Evolutionary conservation across 2,797 vertebrate species (phyloP).

Genomic region (Pseudochirops cupreus): DNA sequence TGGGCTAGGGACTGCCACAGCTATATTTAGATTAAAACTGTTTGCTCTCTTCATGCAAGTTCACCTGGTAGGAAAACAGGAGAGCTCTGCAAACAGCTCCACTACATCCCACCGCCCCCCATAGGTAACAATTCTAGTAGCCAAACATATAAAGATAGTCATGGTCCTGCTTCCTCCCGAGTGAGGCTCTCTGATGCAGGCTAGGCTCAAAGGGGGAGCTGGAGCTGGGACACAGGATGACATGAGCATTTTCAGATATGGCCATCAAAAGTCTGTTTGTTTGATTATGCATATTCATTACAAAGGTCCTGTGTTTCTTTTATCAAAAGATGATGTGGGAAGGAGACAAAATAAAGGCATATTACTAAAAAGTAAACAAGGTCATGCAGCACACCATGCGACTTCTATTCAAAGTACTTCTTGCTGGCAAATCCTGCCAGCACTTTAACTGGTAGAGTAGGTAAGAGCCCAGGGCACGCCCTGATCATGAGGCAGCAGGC

Average conservation of each 20-base stretch:
- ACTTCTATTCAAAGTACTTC: not conserved
- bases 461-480: not conserved
- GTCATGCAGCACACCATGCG: not conserved
- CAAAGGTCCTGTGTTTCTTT: not conserved
- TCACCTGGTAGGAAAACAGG: not conserved
- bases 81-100: not conserved
- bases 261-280: not conserved
- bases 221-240: not conserved
- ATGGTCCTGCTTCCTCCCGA: not conserved
- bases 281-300: not conserved
- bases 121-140: not conserved
- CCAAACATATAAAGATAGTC: not conserved
- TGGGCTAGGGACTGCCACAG: not conserved
- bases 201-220: not conserved
- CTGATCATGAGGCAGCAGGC: not conserved
- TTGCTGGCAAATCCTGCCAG: not conserved
- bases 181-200: not conserved
- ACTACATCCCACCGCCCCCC: not conserved
- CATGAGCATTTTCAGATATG: not conserved
- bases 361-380: not conserved
- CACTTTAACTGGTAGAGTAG: not conserved
- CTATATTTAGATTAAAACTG: not conserved
- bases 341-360: not conserved
- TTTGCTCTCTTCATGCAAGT: not conserved
- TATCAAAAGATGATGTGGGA: not conserved